phyloP scores from a whole-genome alignment of 2,888 invertebrate species.

The Phasia obesa region DNA sequence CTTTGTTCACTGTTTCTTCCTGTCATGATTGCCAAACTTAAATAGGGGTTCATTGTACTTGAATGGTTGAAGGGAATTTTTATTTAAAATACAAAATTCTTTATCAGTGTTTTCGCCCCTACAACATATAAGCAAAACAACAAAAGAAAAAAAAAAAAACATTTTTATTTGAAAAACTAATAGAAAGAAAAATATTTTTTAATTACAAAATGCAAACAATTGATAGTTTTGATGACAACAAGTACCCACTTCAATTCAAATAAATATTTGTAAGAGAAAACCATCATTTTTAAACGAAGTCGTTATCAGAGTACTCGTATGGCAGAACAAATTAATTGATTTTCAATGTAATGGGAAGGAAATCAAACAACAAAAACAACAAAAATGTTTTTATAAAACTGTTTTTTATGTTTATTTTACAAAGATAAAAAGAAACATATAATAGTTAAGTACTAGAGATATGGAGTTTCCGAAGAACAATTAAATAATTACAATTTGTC shows the following conservation, averaged over 20 bases:
- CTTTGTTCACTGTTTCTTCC: not conserved
- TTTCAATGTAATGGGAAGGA: conserved; percentile 75
- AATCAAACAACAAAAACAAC: too few relatives aligned
- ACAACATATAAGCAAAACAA: conserved; percentile 18
- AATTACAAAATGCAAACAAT: conserved; percentile 68
- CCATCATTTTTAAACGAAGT: conserved; percentile 48
- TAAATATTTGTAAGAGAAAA: conserved; percentile 26
- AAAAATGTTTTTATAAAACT: too few relatives aligned
- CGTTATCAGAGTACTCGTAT: conserved; percentile 53
- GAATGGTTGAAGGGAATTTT: not conserved
- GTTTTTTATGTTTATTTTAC: too few relatives aligned
- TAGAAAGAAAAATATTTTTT: conserved; percentile 61
- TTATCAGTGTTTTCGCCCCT: conserved; percentile 40
- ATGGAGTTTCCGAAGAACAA: too few relatives aligned
- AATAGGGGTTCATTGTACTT: conserved; percentile 58
- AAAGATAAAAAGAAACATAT: too few relatives aligned
- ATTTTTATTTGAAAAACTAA: conserved; percentile 28
- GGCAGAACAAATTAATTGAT: conserved; percentile 76
- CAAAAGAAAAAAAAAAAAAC: not conserved
- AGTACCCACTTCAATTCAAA: conserved; percentile 52
- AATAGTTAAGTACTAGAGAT: too few relatives aligned
- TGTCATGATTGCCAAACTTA: too few relatives aligned
- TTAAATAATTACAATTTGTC: too few relatives aligned
- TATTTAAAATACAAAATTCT: not conserved
- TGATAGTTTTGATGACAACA: conserved; percentile 53